A percentile compares a stretch with the other conserved stretches of the same genome.
Conservation (phyloP, 2,797 vertebrate species). For the Halcyon badia region DNA sequence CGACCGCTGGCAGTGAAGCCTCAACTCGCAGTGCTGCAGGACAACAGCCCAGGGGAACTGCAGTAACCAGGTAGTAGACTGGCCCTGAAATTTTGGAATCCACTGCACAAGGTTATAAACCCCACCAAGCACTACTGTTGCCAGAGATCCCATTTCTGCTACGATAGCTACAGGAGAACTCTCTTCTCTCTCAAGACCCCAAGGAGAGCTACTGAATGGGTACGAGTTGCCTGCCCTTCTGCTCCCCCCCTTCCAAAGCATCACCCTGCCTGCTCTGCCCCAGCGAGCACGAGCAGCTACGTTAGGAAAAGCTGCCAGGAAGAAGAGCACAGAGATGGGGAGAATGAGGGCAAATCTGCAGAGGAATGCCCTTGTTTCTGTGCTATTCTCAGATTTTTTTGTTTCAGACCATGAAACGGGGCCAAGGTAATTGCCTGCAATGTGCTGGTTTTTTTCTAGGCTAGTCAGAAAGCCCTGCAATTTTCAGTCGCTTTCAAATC, state of each 20-base stretch:
- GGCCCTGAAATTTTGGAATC: not conserved
- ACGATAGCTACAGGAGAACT: not conserved
- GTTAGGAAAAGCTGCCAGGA: not conserved
- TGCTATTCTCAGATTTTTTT: not conserved
- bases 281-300: rapidly evolving
- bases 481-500: not conserved
- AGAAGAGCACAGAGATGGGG: not conserved
- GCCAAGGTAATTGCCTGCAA: not conserved
- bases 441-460: not conserved
- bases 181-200: not conserved
- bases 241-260: not conserved
- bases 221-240: rapidly evolving
- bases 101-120: not conserved
- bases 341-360: not conserved
- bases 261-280: not conserved
- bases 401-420: not conserved
- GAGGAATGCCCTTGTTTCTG: not conserved
- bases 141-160: not conserved
- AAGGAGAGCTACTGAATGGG: not conserved
- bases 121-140: not conserved
- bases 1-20: no score
- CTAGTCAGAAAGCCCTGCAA: not conserved
- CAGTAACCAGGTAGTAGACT: not conserved
- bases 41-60: no score
- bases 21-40: no score